Conservation (phyloP, 1,140 invertebrate species). For the Trichonephila clavata region DNA sequence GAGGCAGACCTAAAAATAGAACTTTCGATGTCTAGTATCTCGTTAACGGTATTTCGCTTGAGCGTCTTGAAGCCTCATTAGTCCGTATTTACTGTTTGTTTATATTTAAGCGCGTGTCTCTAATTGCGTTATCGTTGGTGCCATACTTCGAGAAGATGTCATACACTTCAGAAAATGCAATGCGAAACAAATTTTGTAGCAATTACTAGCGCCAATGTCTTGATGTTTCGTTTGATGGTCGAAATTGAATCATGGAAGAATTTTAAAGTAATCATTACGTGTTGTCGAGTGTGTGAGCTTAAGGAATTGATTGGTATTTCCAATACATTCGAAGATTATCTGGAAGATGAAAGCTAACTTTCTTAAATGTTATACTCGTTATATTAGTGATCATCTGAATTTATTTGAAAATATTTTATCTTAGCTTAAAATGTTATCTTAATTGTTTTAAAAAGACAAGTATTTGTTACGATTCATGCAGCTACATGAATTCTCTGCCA, state of each 20-base stretch:
- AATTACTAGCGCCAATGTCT: neutral
- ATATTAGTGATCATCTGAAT: too few relatives aligned
- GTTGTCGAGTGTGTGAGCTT: neutral
- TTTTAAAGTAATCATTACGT: neutral
- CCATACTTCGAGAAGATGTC: neutral
- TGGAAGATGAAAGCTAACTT: too few relatives aligned
- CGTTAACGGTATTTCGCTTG: conserved; percentile 39
- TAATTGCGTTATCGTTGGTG: conserved; percentile 27
- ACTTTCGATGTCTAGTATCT: neutral
- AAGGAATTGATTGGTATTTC: neutral
- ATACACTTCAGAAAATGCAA: neutral
- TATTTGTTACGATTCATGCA: too few relatives aligned
- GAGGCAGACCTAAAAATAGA: conserved; percentile 13
- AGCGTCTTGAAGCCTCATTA: conserved; percentile 22
- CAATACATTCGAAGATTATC: too few relatives aligned
- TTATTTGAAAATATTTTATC: too few relatives aligned
- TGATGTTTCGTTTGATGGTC: neutral
- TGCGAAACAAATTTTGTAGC: neutral
- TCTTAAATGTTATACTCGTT: too few relatives aligned
- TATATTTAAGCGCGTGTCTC: neutral
- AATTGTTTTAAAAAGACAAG: too few relatives aligned
- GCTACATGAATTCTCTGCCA: too few relatives aligned
- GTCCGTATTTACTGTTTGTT: conserved; percentile 34
- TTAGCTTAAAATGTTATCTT: too few relatives aligned
- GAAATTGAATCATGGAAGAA: neutral